phyloP scores from a whole-genome alignment of 1,140 invertebrate species.

The Drosophila asahinai region DNA sequence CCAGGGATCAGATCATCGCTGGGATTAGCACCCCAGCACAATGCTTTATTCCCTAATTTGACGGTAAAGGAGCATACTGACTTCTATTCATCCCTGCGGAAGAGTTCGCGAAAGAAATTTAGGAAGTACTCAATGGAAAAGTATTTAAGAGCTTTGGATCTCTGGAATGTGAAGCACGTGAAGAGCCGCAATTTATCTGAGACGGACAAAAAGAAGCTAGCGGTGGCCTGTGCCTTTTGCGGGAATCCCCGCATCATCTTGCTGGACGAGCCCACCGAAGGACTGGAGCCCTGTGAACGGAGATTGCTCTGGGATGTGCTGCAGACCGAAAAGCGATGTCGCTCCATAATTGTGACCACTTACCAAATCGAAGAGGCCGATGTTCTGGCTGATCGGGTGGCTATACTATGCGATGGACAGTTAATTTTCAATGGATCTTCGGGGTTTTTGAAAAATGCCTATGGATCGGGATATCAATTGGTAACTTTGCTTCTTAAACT shows the following conservation, averaged over 20 bases:
- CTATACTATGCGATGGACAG: constrained; percentile 16
- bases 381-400: constrained; percentile 21
- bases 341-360: constrained; percentile 27
- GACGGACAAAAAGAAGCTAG: constrained; percentile 5
- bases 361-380: constrained; percentile 33
- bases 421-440: constrained; percentile 20
- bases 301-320: constrained; percentile 24
- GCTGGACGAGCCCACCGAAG: constrained; percentile 22
- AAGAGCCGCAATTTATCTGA: constrained; percentile 3
- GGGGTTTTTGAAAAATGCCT: constrained; percentile 9
- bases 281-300: constrained; percentile 20
- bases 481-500: not conserved
- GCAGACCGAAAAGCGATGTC: constrained; percentile 16
- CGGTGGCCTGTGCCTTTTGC: constrained; percentile 19
- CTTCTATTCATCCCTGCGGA: constrained; percentile 11
- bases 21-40: constrained; percentile 17
- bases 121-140: not conserved
- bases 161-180: not conserved
- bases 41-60: constrained; percentile 12
- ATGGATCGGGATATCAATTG: constrained; percentile 26
- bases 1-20: not conserved
- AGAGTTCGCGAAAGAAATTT: not conserved
- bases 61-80: constrained; percentile 4
- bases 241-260: constrained; percentile 10
- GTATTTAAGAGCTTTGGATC: constrained; percentile 21